These are phyloP conservation scores for Neotoxoptera formosana DNA, from an alignment of 1,140 invertebrate genomes.

Conservation along the genomic window DNA sequence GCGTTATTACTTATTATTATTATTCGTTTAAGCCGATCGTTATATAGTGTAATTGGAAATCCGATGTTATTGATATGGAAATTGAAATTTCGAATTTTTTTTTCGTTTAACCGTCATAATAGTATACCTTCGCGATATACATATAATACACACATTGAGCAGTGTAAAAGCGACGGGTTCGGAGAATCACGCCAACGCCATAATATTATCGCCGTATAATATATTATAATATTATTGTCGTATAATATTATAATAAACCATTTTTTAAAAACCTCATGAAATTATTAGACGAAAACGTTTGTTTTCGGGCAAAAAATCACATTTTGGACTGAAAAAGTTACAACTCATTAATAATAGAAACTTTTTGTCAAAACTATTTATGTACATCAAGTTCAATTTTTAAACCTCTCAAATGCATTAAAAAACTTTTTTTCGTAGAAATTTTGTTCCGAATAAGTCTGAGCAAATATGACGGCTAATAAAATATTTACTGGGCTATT, in stretches of 20 bases:
- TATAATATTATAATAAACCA: neutral
- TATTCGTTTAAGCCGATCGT: neutral
- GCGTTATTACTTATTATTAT: constrained; percentile 3
- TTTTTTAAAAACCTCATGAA: neutral
- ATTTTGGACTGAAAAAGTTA: neutral
- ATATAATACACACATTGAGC: neutral
- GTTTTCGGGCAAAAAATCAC: neutral
- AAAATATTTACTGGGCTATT: neutral
- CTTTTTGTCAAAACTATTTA: neutral
- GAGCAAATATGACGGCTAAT: neutral
- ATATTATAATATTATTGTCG: neutral
- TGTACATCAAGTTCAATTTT: neutral
- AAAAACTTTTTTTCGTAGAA: neutral
- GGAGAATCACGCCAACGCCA: neutral
- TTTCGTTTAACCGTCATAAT: neutral
- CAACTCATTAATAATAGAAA: neutral
- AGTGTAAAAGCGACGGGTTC: neutral
- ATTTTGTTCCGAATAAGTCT: neutral
- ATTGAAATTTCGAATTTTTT: neutral
- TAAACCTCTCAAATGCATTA: neutral
- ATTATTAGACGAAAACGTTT: neutral
- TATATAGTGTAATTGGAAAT: neutral
- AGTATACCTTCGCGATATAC: neutral
- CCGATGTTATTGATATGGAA: neutral
- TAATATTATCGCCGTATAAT: neutral